Evolutionary conservation across 2,888 invertebrate genomes (phyloP).

Genomic region (Synergus itoensis): DNA sequence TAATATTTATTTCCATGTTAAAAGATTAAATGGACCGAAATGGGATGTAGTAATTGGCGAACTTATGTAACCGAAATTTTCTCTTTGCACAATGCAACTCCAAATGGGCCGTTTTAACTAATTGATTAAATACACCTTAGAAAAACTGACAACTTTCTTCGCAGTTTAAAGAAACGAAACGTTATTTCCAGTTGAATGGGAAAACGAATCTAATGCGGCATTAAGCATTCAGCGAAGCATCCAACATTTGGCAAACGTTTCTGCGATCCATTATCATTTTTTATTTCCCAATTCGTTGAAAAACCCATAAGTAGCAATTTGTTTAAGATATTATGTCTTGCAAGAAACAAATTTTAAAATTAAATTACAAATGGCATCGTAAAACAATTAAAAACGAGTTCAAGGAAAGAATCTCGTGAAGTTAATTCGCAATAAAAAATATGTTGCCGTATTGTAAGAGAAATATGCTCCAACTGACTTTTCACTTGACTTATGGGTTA

Average conservation of each 20-base stretch:
- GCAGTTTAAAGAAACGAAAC: neutral
- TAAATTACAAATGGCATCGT: neutral
- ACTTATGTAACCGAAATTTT: neutral
- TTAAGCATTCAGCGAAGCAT: neutral
- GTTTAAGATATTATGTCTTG: neutral
- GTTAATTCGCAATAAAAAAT: neutral
- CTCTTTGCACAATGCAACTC: neutral
- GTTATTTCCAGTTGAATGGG: neutral
- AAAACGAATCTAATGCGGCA: neutral
- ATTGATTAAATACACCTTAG: neutral
- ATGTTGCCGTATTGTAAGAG: conserved; percentile 1
- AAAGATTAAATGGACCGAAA: conserved; percentile 1
- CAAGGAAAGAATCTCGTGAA: neutral
- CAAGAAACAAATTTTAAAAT: neutral
- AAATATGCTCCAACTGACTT: conserved; percentile 16
- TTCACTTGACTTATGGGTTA: conserved; percentile 6
- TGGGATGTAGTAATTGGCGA: neutral
- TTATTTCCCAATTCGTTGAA: neutral
- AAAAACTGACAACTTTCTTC: neutral
- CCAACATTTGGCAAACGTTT: neutral
- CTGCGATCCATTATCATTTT: neutral
- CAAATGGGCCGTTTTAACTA: neutral
- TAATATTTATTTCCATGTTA: neutral
- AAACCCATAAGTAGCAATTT: neutral
- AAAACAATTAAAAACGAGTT: neutral